Evolutionary conservation across 2,113 vertebrate genomes (phyloP).

Genomic region (Chroicocephalus ridibundus): DNA sequence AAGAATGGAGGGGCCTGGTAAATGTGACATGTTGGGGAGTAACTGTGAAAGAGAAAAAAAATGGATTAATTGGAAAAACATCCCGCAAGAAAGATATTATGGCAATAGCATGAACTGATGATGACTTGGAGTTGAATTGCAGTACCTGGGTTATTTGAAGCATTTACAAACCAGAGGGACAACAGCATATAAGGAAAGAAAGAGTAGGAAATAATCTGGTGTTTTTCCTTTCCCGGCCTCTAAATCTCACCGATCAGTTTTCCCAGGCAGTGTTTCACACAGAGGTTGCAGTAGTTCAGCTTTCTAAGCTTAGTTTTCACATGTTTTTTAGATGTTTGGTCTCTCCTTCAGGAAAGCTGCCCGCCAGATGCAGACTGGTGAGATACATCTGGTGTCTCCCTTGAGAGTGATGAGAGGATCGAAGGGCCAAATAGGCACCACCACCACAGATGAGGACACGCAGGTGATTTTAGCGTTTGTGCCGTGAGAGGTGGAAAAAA

Average conservation of each 20-base stretch:
- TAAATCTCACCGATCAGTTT: not conserved
- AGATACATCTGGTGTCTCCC: not conserved
- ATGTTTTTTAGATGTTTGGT: not conserved
- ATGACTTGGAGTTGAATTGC: not conserved
- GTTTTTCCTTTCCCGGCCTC: not conserved
- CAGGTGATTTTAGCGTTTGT: not conserved
- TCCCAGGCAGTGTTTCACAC: not conserved
- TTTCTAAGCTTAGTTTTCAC: not conserved
- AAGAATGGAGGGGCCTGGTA: not conserved
- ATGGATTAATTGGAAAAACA: not conserved
- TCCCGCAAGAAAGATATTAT: not conserved
- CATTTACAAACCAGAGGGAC: not conserved
- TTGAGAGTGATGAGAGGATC: not conserved
- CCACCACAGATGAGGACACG: rapidly evolving
- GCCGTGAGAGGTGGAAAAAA: not conserved
- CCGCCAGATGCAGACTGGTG: not conserved
- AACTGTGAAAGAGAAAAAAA: not conserved
- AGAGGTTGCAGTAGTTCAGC: not conserved
- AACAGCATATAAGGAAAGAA: not conserved
- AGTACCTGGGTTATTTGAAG: not conserved
- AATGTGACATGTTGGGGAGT: not conserved
- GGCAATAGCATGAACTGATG: not conserved
- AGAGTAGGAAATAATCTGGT: not conserved
- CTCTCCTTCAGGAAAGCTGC: not conserved
- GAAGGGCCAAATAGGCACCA: not conserved